Evolutionary conservation across 2,797 vertebrate genomes (phyloP).

Genomic region (Sarcophilus harrisii): DNA sequence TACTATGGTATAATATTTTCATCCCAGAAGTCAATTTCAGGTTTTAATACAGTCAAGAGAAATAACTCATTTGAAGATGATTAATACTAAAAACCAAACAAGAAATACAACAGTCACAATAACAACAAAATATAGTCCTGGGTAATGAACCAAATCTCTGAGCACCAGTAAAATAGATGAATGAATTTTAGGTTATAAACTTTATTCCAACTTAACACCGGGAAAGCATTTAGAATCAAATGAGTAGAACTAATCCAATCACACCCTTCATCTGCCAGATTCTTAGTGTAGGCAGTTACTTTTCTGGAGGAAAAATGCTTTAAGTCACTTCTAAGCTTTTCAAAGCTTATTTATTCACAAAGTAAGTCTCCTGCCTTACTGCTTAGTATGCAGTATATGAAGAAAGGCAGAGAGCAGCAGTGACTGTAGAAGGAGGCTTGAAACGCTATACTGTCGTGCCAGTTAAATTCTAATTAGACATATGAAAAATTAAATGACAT

Average conservation of each 20-base stretch:
- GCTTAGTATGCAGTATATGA: not conserved
- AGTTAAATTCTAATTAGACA: slow-evolving; percentile 31
- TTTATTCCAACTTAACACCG: not conserved
- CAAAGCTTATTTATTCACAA: not conserved
- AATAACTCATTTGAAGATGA: not conserved
- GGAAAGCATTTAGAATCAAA: not conserved
- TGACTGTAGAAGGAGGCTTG: slow-evolving; percentile 30
- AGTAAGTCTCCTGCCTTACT: not conserved
- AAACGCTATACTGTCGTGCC: not conserved
- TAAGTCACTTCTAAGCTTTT: not conserved
- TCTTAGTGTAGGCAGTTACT: not conserved
- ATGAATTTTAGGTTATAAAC: not conserved
- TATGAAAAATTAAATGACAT: slow-evolving; percentile 44
- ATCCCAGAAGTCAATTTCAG: not conserved
- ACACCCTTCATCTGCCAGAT: not conserved
- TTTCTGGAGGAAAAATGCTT: not conserved
- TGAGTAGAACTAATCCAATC: not conserved
- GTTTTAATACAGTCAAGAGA: not conserved
- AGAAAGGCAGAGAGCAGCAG: not conserved
- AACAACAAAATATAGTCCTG: not conserved
- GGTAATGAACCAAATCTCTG: not conserved
- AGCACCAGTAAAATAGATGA: not conserved
- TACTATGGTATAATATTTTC: not conserved
- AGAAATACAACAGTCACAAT: not conserved
- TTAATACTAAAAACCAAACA: not conserved